Percentiles rank a stretch among this genome's conserved stretches.
Evolutionary conservation across 2,888 invertebrate genomes (phyloP).

Genomic region (Entomobrya multifasciata): DNA sequence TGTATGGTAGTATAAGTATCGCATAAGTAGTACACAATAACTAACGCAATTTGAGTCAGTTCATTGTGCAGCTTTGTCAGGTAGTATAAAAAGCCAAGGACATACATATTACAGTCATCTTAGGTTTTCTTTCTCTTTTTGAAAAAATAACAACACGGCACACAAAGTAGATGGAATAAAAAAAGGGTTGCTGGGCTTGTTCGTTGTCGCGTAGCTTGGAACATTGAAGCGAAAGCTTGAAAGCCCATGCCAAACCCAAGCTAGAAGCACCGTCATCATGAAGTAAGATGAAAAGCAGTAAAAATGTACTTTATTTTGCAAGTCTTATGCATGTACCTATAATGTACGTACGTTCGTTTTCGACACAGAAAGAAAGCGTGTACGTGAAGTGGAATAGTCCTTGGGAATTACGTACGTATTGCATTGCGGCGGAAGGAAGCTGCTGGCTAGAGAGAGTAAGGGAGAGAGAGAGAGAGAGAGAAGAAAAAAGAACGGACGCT

Average conservation of each 20-base stretch:
- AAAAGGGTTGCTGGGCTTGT: not conserved
- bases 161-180: slow-evolving; percentile 6
- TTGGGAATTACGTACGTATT: slow-evolving; percentile 44
- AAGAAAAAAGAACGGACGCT: slow-evolving; percentile 47
- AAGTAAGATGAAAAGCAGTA: slow-evolving; percentile 40
- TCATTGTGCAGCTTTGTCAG: slow-evolving; percentile 59
- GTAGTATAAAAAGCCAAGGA: slow-evolving; percentile 46
- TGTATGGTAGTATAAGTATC: not conserved
- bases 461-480: not conserved
- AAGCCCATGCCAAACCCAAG: slow-evolving; percentile 5
- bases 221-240: slow-evolving; percentile 24
- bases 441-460: slow-evolving; percentile 10
- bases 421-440: slow-evolving; percentile 49
- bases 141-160: slow-evolving; percentile 3
- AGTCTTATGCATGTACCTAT: not conserved
- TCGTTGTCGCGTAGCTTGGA: slow-evolving; percentile 19
- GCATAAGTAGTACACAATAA: slow-evolving; percentile 18
- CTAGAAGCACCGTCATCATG: slow-evolving; percentile 5
- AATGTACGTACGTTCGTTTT: not conserved
- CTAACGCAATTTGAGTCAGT: slow-evolving; percentile 17
- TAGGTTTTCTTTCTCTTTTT: not conserved
- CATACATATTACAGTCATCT: not conserved
- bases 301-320: not conserved
- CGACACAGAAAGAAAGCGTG: not conserved
- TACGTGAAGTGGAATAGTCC: slow-evolving; percentile 23